Conservation (phyloP, 2,797 vertebrate species). For the Cuculus canorus region DNA sequence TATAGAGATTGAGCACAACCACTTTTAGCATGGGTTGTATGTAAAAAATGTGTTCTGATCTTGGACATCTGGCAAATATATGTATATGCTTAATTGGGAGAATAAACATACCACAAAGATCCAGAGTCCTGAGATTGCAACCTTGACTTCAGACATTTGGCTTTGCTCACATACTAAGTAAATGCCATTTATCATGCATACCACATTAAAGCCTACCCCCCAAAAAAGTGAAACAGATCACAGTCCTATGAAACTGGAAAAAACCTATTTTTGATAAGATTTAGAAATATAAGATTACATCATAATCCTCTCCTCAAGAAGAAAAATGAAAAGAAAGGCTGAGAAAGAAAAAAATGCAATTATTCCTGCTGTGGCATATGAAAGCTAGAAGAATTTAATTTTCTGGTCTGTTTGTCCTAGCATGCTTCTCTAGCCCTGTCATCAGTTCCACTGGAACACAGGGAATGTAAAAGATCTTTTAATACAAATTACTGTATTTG, state of each 20-base stretch:
- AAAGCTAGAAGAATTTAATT: conserved; percentile 67
- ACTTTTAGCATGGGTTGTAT: background rate
- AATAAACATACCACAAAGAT: conserved; percentile 30
- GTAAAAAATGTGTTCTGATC: background rate
- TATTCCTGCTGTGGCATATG: conserved; percentile 14
- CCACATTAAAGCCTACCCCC: background rate
- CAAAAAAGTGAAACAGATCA: background rate
- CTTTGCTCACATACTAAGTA: background rate
- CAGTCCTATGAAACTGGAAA: background rate
- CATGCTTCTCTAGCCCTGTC: conserved; percentile 56
- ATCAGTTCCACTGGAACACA: conserved; percentile 57
- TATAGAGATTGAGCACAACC: background rate
- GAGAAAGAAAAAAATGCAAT: background rate
- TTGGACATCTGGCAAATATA: conserved; percentile 19
- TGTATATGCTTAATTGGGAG: background rate
- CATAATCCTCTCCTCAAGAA: background rate
- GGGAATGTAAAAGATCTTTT: conserved; percentile 68
- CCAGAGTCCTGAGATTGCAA: background rate
- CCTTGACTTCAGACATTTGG: conserved; percentile 23
- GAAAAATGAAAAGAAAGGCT: conserved; percentile 27
- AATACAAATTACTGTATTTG: conserved; percentile 60
- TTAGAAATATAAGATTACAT: conserved; percentile 22
- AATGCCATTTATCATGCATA: background rate
- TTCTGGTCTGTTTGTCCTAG: conserved; percentile 70
- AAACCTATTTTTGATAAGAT: background rate